Percentiles rank a stretch among this genome's conserved stretches.
Conservation (phyloP, 2,888 invertebrate genomes). For the Drosophila paramelanica region DNA sequence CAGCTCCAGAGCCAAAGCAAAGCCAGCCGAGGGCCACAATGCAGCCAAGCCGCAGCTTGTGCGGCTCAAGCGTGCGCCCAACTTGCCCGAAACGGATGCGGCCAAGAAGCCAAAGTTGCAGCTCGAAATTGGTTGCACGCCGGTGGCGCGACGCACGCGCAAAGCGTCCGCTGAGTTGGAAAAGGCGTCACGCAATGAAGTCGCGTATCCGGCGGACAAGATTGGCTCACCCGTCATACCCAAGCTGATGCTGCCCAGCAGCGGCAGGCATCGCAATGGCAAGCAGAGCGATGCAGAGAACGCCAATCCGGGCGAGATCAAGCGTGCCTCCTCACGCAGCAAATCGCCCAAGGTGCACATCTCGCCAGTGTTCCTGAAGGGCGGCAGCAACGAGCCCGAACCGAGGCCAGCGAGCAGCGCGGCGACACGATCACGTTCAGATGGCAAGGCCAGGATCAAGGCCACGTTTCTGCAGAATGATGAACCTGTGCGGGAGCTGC, state of each 20-base stretch:
- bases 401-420: constrained; percentile 19
- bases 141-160: constrained; percentile 71
- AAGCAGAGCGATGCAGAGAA: constrained; percentile 49
- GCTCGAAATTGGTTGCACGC: constrained; percentile 22
- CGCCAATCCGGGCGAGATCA: constrained; percentile 33
- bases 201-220: constrained; percentile 36
- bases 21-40: background rate
- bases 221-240: constrained; percentile 70
- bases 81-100: constrained; percentile 1
- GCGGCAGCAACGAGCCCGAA: background rate
- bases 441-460: constrained; percentile 49
- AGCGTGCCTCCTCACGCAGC: constrained; percentile 49
- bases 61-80: constrained; percentile 41
- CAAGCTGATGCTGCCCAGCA: constrained; percentile 63
- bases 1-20: background rate
- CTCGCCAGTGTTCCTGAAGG: constrained; percentile 71
- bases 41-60: constrained; percentile 35
- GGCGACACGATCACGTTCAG: background rate
- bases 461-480: constrained; percentile 44
- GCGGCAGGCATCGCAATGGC: constrained; percentile 38
- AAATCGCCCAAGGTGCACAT: constrained; percentile 79
- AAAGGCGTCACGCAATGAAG: background rate
- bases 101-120: constrained; percentile 45
- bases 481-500: constrained; percentile 56
- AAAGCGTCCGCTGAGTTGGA: constrained; percentile 37